phyloP scores from a whole-genome alignment of 2,888 invertebrate genomes.

The Leptopilina myrica region DNA sequence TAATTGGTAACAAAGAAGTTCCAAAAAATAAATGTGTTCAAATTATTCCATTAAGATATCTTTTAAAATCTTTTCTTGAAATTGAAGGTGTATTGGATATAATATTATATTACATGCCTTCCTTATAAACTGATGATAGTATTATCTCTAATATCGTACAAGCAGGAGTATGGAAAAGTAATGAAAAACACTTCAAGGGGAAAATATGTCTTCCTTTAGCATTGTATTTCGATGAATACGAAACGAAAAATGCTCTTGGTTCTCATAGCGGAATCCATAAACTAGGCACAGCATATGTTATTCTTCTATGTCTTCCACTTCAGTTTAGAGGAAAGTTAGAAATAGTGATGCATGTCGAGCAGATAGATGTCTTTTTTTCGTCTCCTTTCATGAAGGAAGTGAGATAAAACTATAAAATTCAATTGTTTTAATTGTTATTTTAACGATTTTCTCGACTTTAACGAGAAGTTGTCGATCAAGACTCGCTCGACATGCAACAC shows the following conservation, averaged over 20 bases:
- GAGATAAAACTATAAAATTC: too few relatives aligned
- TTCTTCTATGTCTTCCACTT: neutral
- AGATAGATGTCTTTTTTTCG: too few relatives aligned
- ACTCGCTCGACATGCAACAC: too few relatives aligned
- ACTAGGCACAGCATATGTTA: neutral
- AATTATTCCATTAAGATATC: neutral
- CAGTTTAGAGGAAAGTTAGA: neutral
- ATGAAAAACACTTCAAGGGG: neutral
- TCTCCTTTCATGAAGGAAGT: too few relatives aligned
- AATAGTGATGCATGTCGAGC: too few relatives aligned
- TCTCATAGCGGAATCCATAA: constrained; percentile 10
- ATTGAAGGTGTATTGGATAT: neutral
- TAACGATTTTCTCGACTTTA: too few relatives aligned
- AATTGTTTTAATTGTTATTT: too few relatives aligned
- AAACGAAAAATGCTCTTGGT: neutral
- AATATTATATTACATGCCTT: neutral
- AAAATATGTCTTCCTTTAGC: neutral
- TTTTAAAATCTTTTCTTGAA: neutral
- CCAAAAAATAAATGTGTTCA: neutral
- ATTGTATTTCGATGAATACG: constrained; percentile 4
- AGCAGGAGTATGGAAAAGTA: neutral
- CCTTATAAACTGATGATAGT: neutral
- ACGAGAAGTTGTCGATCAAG: too few relatives aligned
- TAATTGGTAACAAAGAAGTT: constrained; percentile 7
- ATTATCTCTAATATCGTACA: neutral